Base-by-base conservation (phyloP, 2,113 vertebrate genomes). In the Burhinus oedicnemus region DNA sequence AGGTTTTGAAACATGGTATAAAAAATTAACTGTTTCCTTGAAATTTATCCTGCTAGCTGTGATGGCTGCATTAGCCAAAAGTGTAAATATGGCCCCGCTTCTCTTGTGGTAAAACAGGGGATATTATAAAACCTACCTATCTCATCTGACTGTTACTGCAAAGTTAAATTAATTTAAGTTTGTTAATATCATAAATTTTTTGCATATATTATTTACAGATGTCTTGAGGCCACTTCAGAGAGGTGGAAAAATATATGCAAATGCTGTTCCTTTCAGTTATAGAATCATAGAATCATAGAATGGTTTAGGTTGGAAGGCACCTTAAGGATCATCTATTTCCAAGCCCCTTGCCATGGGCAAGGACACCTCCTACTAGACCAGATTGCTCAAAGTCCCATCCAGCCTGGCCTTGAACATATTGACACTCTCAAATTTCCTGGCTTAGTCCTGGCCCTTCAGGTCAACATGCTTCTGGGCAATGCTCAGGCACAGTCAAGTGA, bases 51-150 rank as follows among this genome's bases (percentile, higher is more conserved):
- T 75, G 16, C 5, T 90, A 76, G 0, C 42, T 74, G 5, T 29
- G 22, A 51, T 6, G 19, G n/a, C 3, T 65, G 57, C 62, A 68
- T 55, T 66, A 64, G 12, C 25, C 9, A 5, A 71, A 64, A 91
- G 34, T 36, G 5, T 60, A 83, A 71, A 68, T n/a, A 70, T 25
- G 5, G 2, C 16, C 5, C 42, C 69, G 13, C 21, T 80, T 92
- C 25, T 30, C 30, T 55, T 0, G 0, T 77, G 17, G 17, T 40
- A 69, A 80, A 90, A 57, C 8, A 51, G 8, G 5, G 2, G 12
- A 10, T 72, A 49, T 74, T 61, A 40, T 36, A 91, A 86, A 72
- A 44, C 40, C 30, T 65, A 72, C 11, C 9, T 57, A 34, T 80
- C 17, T 44, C 49, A 60, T 69, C 9, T 19, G 5, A 81, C 49